Evolutionary conservation across 2,888 invertebrate species (phyloP).

Genomic region (Lacanobia wlatinum): DNA sequence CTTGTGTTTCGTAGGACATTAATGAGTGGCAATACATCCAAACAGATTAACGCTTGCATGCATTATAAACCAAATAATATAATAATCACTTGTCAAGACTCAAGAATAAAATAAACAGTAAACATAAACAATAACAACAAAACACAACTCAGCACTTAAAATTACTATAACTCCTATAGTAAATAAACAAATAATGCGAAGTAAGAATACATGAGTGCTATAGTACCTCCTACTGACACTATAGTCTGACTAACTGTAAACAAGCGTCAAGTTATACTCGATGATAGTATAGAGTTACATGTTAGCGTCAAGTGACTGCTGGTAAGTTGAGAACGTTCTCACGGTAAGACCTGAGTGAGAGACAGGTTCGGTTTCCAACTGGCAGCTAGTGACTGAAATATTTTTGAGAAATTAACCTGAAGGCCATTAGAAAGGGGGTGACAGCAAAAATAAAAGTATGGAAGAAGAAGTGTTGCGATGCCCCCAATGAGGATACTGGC

Average conservation of each 20-base stretch:
- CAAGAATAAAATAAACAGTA: background rate
- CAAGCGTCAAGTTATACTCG: slow-evolving; percentile 43
- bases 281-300: slow-evolving; percentile 38
- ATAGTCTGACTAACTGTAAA: slow-evolving; percentile 40
- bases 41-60: background rate
- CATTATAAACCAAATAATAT: background rate
- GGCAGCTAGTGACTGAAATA: background rate
- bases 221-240: slow-evolving; percentile 1
- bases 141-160: background rate
- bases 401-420: background rate
- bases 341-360: slow-evolving; percentile 29
- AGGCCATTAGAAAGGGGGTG: background rate
- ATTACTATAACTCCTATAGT: slow-evolving; percentile 36
- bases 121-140: slow-evolving; percentile 32
- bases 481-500: too few relatives aligned
- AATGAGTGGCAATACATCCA: background rate
- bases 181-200: slow-evolving; percentile 32
- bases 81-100: background rate
- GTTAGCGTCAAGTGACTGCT: slow-evolving; percentile 48
- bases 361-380: slow-evolving; percentile 25
- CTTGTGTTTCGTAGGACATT: too few relatives aligned
- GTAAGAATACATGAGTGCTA: slow-evolving; percentile 5
- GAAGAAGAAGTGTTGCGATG: background rate
- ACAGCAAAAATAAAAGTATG: background rate
- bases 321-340: slow-evolving; percentile 55